Evolutionary conservation across 2,797 vertebrate species (phyloP), one percentile per base, ranked within the genome.

Genomic region (Gymnoscopelus braueri): DNA sequence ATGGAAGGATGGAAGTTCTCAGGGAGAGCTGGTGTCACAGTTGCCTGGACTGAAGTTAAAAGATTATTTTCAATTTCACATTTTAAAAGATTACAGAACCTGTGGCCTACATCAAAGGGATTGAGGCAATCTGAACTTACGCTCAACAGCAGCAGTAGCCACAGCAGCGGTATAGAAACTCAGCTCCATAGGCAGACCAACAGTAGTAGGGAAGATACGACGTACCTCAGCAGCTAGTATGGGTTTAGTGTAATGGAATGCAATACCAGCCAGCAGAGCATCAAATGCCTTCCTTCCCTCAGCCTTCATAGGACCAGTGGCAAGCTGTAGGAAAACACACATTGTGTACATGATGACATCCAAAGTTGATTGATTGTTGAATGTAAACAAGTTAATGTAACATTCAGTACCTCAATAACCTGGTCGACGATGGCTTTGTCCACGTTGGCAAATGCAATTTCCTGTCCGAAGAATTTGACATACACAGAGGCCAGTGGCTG

Each of bases 161-260:
- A 96, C 91, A 58, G 84, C 93, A 2, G 94, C 77, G 0, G 84
- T 77, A 72, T 95, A 95, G 4, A 91, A 84, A 70, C 92, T 89
- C 4, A 95, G 75, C 68, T 96, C 95, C 90, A 96, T 90, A 0
- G 96, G 96, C 53, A 96, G 69, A 57, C 95, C 95, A 0, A 91
- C 60, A 81, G 67, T 67, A 3, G 88, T 95, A 32, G 96, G 95
- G 3, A 95, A 0, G 56, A 95, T 84, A 54, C 89, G 92, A 1
- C 92, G 93, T 44, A 94, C 56, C 84, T 96, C 95, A 63, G 80
- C 83, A 63, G 87, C 63, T 82, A 96, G 76, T 68, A 95, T 0
- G 0, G 95, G 92, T 80, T 93, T 93, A 0, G 88, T 80, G 68
- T 86, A 90, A 1, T 94, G 89, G 0, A 80, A 49, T 1, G 63